phyloP scores from a whole-genome alignment of 2,113 vertebrate genomes.

The Cettia cetti region DNA sequence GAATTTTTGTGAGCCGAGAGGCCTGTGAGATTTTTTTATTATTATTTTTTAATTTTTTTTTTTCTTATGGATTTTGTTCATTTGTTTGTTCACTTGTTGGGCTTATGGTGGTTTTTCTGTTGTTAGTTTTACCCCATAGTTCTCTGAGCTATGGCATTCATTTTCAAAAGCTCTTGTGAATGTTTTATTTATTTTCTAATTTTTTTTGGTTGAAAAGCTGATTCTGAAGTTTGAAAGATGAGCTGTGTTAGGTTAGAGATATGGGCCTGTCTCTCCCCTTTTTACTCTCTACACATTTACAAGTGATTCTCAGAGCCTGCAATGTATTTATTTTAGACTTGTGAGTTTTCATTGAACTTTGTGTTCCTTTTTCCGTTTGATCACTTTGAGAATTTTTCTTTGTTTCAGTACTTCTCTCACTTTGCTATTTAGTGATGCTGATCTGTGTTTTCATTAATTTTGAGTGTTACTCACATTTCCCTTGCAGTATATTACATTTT shows the following conservation, averaged over 20 bases:
- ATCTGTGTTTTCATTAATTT: not conserved
- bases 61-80: accelerated
- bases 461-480: not conserved
- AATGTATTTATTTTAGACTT: not conserved
- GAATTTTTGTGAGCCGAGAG: not conserved
- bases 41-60: not conserved
- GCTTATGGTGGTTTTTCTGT: accelerated
- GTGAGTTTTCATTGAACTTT: not conserved
- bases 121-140: not conserved
- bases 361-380: not conserved
- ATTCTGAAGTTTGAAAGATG: not conserved
- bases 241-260: not conserved
- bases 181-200: not conserved
- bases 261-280: not conserved
- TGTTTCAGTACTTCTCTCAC: not conserved
- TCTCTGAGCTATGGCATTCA: not conserved
- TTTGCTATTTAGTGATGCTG: not conserved
- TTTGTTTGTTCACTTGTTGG: not conserved
- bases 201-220: not conserved
- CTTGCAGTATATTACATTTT: not conserved
- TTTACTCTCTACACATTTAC: not conserved
- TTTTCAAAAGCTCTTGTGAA: not conserved
- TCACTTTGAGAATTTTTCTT: not conserved
- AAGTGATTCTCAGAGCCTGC: not conserved
- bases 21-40: not conserved